Percentiles rank a stretch among this genome's conserved stretches.
phyloP scores from a whole-genome alignment of 2,888 invertebrate species.

The Amphipoea oculea region DNA sequence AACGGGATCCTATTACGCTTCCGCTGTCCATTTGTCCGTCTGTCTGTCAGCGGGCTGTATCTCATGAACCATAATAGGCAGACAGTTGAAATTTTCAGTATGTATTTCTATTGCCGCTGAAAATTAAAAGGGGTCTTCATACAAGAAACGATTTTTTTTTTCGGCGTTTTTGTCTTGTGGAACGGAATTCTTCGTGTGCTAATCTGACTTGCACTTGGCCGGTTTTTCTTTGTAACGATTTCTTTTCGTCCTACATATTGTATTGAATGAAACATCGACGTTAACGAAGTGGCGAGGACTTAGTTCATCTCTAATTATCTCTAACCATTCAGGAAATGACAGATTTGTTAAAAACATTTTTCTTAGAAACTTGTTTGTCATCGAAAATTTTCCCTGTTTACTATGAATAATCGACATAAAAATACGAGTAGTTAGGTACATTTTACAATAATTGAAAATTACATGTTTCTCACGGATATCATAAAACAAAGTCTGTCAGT shows the following conservation, averaged over 20 bases:
- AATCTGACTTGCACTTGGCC: too few species aligned
- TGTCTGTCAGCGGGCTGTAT: too few species aligned
- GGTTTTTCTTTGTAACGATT: neutral
- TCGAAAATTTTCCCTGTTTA: neutral
- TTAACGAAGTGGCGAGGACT: neutral
- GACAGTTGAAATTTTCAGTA: too few species aligned
- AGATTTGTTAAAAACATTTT: slow-evolving; percentile 10
- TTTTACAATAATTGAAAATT: neutral
- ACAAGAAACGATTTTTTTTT: too few species aligned
- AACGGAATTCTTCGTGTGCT: too few species aligned
- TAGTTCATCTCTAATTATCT: neutral
- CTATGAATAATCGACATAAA: slow-evolving; percentile 1
- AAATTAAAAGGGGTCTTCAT: too few species aligned
- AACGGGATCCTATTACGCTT: too few species aligned
- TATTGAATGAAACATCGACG: neutral
- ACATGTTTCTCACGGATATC: neutral
- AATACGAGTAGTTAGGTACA: too few species aligned
- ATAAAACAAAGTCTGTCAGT: neutral
- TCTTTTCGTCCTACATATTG: neutral
- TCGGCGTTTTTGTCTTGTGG: too few species aligned
- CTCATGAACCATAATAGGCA: too few species aligned
- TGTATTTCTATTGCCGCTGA: too few species aligned
- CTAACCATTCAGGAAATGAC: slow-evolving; percentile 10
- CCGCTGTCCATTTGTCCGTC: too few species aligned
- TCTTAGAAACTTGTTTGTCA: slow-evolving; percentile 35